Conservation (phyloP, 1,140 invertebrate species). For the Arctopsyche grandis region DNA sequence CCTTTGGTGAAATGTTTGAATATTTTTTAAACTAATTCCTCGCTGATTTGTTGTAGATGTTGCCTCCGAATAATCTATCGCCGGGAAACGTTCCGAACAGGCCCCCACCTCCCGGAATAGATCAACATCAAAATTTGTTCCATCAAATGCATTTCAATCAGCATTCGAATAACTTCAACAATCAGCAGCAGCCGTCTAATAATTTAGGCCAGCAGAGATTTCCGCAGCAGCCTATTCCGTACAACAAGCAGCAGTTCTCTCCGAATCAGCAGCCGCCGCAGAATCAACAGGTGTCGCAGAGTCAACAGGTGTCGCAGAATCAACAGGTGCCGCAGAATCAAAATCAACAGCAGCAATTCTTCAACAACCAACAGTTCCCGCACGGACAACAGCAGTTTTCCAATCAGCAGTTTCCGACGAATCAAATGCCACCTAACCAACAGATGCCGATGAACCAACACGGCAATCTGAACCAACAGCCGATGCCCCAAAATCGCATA, state of each 20-base stretch:
- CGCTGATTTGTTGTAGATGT: constrained; percentile 27
- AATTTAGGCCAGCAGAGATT: constrained; percentile 33
- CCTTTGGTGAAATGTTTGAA: not conserved
- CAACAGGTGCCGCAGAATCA: constrained; percentile 20
- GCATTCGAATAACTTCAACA: constrained; percentile 21
- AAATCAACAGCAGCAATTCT: constrained; percentile 14
- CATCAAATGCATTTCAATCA: constrained; percentile 39
- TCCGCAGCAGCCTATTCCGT: constrained; percentile 13
- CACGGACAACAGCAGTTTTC: not conserved
- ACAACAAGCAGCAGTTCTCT: constrained; percentile 24
- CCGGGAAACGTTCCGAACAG: constrained; percentile 22
- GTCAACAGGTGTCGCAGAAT: constrained; percentile 2
- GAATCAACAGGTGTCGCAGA: constrained; percentile 12
- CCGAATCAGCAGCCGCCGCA: constrained; percentile 21
- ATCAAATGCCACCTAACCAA: constrained; percentile 21
- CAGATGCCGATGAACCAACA: not conserved
- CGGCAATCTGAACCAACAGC: not conserved
- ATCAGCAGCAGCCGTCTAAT: constrained; percentile 5
- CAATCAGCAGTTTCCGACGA: constrained; percentile 28
- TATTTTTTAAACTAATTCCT: too few relatives aligned
- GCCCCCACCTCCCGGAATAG: constrained; percentile 8
- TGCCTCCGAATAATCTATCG: constrained; percentile 34
- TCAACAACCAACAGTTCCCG: constrained; percentile 20
- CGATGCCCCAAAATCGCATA: not conserved
- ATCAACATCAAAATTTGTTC: constrained; percentile 30